A percentile compares a stretch with the other conserved stretches of the same genome.
Conservation (phyloP, 2,888 invertebrate species). For the Habrosyne pyritoides region DNA sequence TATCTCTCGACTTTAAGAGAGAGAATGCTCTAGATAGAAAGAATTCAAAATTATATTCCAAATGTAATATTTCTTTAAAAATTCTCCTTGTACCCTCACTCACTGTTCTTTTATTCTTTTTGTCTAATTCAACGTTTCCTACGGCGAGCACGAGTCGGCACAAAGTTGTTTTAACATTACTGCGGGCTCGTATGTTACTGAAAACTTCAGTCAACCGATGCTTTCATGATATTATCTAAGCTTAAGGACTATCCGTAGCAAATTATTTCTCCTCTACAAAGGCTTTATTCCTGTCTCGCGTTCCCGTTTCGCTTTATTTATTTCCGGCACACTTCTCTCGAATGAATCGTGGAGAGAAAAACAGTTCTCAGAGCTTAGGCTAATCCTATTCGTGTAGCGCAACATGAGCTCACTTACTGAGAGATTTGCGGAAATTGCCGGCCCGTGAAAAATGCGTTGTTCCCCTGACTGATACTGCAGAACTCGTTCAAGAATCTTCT, state of each 20-base stretch:
- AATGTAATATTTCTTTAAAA: conserved; percentile 35
- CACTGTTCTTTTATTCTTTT: conserved; percentile 16
- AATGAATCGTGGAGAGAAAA: conserved; percentile 59
- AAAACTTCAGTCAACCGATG: conserved; percentile 28
- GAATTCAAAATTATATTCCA: conserved; percentile 38
- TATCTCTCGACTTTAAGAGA: conserved; percentile 55
- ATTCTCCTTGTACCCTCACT: conserved; percentile 20
- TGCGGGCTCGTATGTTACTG: conserved; percentile 27
- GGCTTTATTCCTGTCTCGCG: conserved; percentile 47
- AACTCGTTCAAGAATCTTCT: conserved; percentile 14
- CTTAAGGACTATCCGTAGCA: conserved; percentile 36
- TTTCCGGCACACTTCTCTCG: conserved; percentile 51
- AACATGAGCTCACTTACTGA: conserved; percentile 59
- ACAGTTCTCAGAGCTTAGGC: conserved; percentile 63
- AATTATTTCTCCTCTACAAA: conserved; percentile 42
- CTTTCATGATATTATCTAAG: conserved; percentile 32
- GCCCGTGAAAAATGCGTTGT: conserved; percentile 41
- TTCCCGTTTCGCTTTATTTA: conserved; percentile 52
- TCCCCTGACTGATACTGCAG: conserved; percentile 29
- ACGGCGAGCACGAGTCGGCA: conserved; percentile 11
- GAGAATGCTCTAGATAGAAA: conserved; percentile 50
- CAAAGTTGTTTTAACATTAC: conserved; percentile 28
- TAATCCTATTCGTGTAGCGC: conserved; percentile 58
- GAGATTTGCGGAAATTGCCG: conserved; percentile 55
- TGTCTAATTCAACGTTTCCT: conserved; percentile 22